Evolutionary conservation across 2,797 vertebrate species (phyloP).

Genomic region (Manis javanica): DNA sequence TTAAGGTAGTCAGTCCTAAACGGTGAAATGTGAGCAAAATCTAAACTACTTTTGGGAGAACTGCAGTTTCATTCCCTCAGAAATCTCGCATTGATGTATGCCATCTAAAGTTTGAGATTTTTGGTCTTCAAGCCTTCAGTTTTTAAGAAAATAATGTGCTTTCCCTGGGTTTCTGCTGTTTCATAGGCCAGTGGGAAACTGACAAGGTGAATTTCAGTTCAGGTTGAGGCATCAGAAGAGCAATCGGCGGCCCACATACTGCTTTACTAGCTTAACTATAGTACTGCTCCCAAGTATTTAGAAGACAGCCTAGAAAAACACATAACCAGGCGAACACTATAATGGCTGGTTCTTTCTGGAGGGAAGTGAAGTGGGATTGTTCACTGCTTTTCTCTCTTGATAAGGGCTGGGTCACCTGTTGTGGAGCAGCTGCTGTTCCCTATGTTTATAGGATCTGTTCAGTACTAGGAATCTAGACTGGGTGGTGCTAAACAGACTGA

Average conservation of each 20-base stretch:
- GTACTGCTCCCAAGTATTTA: background rate
- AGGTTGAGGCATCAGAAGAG: background rate
- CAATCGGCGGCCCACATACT: background rate
- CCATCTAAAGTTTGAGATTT: background rate
- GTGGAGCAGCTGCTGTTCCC: background rate
- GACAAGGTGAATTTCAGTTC: background rate
- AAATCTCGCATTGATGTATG: background rate
- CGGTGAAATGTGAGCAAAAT: background rate
- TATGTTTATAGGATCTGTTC: background rate
- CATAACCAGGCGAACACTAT: background rate
- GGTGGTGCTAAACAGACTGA: background rate
- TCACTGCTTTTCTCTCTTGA: background rate
- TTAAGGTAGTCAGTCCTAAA: background rate
- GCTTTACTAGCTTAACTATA: background rate
- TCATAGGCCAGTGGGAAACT: background rate
- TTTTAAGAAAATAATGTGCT: background rate
- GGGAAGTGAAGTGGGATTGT: background rate
- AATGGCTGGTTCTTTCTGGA: background rate
- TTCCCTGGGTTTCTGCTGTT: background rate
- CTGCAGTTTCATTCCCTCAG: background rate
- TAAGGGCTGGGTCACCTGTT: background rate
- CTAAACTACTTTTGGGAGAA: background rate
- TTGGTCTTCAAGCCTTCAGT: background rate
- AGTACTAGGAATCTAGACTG: background rate
- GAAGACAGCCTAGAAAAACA: background rate